Conservation (phyloP, 2,888 invertebrate species). For the Nomada lathburiana region DNA sequence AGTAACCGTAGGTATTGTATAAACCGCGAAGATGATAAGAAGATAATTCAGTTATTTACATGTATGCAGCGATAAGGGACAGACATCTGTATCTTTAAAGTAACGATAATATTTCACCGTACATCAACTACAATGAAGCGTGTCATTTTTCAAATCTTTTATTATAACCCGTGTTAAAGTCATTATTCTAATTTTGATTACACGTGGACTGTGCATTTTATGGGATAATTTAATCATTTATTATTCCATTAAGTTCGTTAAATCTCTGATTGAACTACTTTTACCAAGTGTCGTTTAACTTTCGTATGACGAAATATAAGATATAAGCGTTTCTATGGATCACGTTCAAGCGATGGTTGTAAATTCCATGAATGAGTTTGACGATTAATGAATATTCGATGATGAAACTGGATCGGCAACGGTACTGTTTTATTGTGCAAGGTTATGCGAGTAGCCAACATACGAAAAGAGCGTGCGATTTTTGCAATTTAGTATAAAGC, state of each 20-base stretch:
- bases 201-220: too few species aligned
- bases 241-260: too few species aligned
- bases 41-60: not conserved
- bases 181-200: too few species aligned
- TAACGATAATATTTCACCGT: not conserved
- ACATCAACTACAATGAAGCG: too few species aligned
- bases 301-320: too few species aligned
- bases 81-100: not conserved
- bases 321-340: not conserved
- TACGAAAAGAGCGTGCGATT: not conserved
- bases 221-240: too few species aligned
- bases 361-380: constrained; percentile 9
- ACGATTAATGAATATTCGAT: constrained; percentile 20
- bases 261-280: too few species aligned
- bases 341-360: not conserved
- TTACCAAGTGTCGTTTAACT: too few species aligned
- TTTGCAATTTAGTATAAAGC: constrained; percentile 30
- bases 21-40: not conserved
- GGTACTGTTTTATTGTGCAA: constrained; percentile 38
- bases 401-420: not conserved
- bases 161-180: too few species aligned
- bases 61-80: not conserved
- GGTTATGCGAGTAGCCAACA: constrained; percentile 39
- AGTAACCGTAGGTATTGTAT: not conserved
- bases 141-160: too few species aligned